phyloP scores from a whole-genome alignment of 2,888 invertebrate species.

The Pristionchus entomophagus region DNA sequence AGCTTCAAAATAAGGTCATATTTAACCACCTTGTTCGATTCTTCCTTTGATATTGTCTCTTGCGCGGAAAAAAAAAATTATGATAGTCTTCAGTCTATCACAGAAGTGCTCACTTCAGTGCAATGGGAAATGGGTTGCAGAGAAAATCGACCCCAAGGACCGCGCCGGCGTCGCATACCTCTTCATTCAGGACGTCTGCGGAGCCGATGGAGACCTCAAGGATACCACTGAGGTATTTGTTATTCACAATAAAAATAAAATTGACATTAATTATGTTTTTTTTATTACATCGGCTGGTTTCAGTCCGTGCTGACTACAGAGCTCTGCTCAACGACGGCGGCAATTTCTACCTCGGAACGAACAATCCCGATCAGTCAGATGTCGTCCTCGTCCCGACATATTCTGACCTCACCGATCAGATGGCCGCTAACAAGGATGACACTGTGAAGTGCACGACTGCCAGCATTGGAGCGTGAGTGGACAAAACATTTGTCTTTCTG shows the following conservation, averaged over 20 bases:
- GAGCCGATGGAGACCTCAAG: not conserved
- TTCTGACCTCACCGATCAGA: not conserved
- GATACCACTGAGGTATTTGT: not conserved
- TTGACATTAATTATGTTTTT: not conserved
- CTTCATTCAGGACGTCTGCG: slow-evolving; percentile 43
- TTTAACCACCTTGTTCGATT: too few relatives aligned
- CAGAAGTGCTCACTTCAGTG: too few relatives aligned
- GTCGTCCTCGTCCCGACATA: not conserved
- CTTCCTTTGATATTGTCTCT: too few relatives aligned
- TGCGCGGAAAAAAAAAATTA: too few relatives aligned
- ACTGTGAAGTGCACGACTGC: not conserved
- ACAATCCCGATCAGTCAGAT: not conserved
- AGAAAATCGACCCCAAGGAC: too few relatives aligned
- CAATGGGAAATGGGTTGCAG: too few relatives aligned
- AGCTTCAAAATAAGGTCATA: too few relatives aligned
- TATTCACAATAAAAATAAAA: too few relatives aligned
- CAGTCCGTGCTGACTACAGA: not conserved
- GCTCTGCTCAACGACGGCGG: not conserved
- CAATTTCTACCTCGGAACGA: not conserved
- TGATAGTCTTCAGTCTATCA: too few relatives aligned
- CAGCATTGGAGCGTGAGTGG: not conserved
- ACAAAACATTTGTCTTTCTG: not conserved
- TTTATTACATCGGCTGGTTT: too few relatives aligned
- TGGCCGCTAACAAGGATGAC: not conserved
- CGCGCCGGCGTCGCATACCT: not conserved